Base-by-base conservation (phyloP, 2,797 vertebrate species). In the Poecile montanus region DNA sequence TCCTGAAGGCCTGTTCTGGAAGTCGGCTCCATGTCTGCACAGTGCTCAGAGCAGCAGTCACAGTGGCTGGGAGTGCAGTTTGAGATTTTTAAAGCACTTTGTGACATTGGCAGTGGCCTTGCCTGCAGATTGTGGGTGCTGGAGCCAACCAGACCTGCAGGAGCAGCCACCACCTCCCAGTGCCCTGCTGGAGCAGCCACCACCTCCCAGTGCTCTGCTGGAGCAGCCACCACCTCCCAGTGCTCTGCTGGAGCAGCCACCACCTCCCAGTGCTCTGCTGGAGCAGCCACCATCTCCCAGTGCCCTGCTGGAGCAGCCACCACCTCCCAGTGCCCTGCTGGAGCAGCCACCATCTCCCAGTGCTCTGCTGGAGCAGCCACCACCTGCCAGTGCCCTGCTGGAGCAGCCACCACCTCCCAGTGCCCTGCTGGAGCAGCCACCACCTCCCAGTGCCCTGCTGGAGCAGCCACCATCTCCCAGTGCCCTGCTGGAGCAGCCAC, bases 11-110 rank as follows among this genome's bases (percentile, higher is more conserved):
- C 42, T n/a, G 1, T 36, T 78, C 48, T 78, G 53, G 47, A 42
- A 58, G 16, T 11, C 11, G 27, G 15, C n/a, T 54, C 50, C 63
- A 2, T 13, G 27, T 47, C 4, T 23, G 48, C 10, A 9, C 11
- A 17, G 34, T 7, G 57, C 56, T 70, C 74, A 45, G 42, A 67
- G 16, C 5, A 70, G n/a, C 53, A 42, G 44, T 11, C 36, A 2
- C 6, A 0, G 34, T 34, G 44, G 29, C 63, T 48, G 48, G 0
- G 7, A 58, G 44, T 3, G 2, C 38, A 40, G 38, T 40, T 40
- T 40, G 38, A 40, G 38, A 40, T 40, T 12, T 40, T 40, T 40
- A 40, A 40, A 14, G 42, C 2, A 0, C 40, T n/a, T 18, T 10
- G 32, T 36, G 86, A 12, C 15, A 1, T 40, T 30, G 34, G 29